phyloP scores from a whole-genome alignment of 1,140 invertebrate genomes.

The Procambarus clarkii region DNA sequence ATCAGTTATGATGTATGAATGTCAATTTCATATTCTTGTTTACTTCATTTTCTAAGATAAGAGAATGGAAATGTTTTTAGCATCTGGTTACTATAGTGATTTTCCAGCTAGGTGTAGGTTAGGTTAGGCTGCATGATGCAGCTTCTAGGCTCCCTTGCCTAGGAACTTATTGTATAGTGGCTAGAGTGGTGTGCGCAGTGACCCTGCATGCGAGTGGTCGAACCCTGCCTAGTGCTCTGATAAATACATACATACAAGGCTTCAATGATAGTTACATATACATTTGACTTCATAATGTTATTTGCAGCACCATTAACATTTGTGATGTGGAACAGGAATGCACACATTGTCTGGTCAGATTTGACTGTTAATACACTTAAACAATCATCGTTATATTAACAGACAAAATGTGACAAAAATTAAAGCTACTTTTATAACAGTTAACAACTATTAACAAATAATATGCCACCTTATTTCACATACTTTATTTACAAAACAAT shows the following conservation, averaged over 20 bases:
- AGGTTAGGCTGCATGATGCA: too few relatives aligned
- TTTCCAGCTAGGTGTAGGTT: too few relatives aligned
- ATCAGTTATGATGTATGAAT: too few relatives aligned
- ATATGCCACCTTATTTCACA: background rate
- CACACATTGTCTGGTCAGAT: background rate
- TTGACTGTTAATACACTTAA: background rate
- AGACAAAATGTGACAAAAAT: background rate
- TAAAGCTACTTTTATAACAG: constrained; percentile 8
- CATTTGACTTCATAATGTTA: background rate
- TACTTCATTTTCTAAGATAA: too few relatives aligned
- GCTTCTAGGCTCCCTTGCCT: too few relatives aligned
- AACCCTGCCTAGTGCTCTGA: background rate
- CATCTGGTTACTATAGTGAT: too few relatives aligned
- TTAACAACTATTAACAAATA: constrained; percentile 12
- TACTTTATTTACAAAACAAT: background rate
- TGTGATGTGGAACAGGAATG: background rate
- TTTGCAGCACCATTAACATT: background rate
- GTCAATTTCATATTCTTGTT: too few relatives aligned
- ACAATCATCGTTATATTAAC: background rate
- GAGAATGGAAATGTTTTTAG: too few relatives aligned
- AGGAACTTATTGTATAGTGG: too few relatives aligned
- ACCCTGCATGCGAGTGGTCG: too few relatives aligned
- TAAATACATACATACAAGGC: background rate
- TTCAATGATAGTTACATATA: background rate
- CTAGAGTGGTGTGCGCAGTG: too few relatives aligned